Percentiles rank a stretch among this genome's conserved stretches.
Evolutionary conservation across 1,140 invertebrate species (phyloP).

Genomic region (Trachelipus rathkii): DNA sequence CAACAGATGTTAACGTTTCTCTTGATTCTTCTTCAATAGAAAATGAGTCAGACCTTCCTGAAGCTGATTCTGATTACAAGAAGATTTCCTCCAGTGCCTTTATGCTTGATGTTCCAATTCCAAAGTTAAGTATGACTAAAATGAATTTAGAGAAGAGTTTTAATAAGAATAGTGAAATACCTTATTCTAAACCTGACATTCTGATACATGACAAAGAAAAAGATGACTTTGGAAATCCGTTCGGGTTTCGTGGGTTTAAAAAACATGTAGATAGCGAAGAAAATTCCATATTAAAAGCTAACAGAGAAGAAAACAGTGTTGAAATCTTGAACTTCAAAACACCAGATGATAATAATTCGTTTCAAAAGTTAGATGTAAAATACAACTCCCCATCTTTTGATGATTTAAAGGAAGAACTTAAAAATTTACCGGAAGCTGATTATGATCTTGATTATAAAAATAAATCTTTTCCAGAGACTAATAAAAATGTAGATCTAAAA

Average conservation of each 20-base stretch:
- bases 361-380: constrained; percentile 4
- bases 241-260: constrained; percentile 38
- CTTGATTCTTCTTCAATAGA: constrained; percentile 12
- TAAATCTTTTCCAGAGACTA: neutral
- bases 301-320: neutral
- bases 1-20: constrained; percentile 1
- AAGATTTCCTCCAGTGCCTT: constrained; percentile 9
- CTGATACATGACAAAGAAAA: constrained; percentile 9
- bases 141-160: constrained; percentile 22
- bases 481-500: neutral
- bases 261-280: constrained; percentile 31
- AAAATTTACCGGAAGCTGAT: neutral
- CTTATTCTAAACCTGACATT: neutral
- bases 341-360: constrained; percentile 23
- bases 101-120: neutral
- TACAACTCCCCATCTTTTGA: constrained; percentile 14
- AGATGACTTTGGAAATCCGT: constrained; percentile 33
- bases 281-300: neutral
- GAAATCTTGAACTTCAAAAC: neutral
- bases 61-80: constrained; percentile 34
- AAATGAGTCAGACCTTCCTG: constrained; percentile 31
- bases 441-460: constrained; percentile 1
- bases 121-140: constrained; percentile 26
- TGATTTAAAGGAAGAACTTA: neutral
- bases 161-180: neutral